These are phyloP conservation scores for Balearica regulorum DNA, from an alignment of 2,797 vertebrate genomes.

Conservation along the genomic window DNA sequence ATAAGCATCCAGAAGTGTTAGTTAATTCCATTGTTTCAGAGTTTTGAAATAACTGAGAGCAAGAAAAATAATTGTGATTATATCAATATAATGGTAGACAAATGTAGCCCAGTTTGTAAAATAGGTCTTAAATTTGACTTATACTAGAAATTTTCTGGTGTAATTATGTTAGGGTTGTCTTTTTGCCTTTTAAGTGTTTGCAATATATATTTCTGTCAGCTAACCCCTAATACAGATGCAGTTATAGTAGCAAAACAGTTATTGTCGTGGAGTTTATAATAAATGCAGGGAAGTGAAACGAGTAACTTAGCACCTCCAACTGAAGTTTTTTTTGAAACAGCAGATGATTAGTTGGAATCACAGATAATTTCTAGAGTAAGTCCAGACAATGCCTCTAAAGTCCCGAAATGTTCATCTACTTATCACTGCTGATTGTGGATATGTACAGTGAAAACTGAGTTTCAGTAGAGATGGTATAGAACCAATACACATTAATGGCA, in stretches of 20 bases:
- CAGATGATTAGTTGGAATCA: neutral
- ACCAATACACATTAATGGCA: neutral
- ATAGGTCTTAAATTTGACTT: neutral
- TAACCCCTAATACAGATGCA: neutral
- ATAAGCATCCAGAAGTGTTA: neutral
- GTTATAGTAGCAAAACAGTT: neutral
- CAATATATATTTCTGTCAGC: neutral
- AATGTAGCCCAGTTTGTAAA: neutral
- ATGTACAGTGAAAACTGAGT: neutral
- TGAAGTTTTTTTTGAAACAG: neutral
- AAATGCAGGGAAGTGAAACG: neutral
- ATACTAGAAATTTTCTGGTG: neutral
- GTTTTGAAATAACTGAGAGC: neutral
- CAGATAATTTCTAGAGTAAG: neutral
- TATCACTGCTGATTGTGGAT: neutral
- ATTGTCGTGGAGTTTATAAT: neutral
- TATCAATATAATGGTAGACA: neutral
- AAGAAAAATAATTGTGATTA: neutral
- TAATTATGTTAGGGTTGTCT: neutral
- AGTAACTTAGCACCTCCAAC: neutral
- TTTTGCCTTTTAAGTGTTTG: neutral
- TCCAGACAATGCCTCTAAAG: neutral
- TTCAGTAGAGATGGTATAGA: neutral
- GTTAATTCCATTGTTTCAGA: neutral
- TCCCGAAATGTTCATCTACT: neutral